Percentiles rank a stretch among this genome's conserved stretches.
These are phyloP conservation scores for Amphipyra tragopoginis DNA, from an alignment of 2,888 invertebrate species.

Conservation along the genomic window DNA sequence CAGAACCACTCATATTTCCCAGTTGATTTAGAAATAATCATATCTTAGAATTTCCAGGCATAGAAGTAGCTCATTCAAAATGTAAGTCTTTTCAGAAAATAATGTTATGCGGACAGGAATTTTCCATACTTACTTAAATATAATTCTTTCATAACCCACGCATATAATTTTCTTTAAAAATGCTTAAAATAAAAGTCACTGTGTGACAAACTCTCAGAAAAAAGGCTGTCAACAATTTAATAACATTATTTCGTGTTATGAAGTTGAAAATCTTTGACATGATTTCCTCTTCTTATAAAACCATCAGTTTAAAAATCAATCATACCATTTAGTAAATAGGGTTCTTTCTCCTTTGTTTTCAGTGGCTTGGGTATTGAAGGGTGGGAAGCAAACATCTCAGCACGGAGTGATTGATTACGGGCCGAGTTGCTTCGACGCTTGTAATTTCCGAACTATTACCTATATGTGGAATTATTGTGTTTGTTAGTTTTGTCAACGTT, in stretches of 20 bases:
- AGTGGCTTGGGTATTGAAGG: constrained; percentile 20
- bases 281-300: constrained; percentile 23
- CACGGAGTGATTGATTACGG: constrained; percentile 64
- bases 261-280: constrained; percentile 56
- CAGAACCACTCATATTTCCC: constrained; percentile 14
- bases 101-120: background rate
- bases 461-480: constrained; percentile 59
- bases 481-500: constrained; percentile 58
- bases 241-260: constrained; percentile 33
- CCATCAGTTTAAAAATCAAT: constrained; percentile 4
- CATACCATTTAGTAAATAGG: constrained; percentile 4
- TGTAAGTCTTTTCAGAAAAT: background rate
- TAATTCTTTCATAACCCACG: too few species aligned
- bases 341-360: constrained; percentile 42
- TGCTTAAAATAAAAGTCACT: too few species aligned
- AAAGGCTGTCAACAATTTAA: constrained; percentile 38
- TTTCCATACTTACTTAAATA: too few species aligned
- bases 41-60: constrained; percentile 6
- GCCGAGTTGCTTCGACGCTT: constrained; percentile 62
- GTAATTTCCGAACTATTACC: constrained; percentile 69
- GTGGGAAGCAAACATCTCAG: constrained; percentile 51
- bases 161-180: background rate
- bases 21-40: constrained; percentile 24
- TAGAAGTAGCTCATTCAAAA: background rate
- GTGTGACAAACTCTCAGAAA: constrained; percentile 6